Conservation (phyloP, 2,113 vertebrate species). For the Semicossyphus pulcher region DNA sequence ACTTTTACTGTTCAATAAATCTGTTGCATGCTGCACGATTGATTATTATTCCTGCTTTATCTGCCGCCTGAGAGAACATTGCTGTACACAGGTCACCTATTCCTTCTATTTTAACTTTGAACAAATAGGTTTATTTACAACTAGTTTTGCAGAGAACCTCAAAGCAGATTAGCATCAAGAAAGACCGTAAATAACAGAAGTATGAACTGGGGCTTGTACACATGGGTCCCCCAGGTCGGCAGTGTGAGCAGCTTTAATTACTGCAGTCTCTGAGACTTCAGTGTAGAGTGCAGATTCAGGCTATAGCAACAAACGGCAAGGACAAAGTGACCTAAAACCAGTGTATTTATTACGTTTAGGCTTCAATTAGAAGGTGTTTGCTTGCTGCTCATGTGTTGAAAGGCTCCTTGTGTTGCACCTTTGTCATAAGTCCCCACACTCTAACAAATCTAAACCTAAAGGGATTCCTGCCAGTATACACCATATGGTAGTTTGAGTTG, state of each 20-base stretch:
- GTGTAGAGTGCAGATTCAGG: constrained; percentile 6
- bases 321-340: constrained; percentile 11
- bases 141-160: background rate
- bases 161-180: background rate
- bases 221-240: background rate
- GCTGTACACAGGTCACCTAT: background rate
- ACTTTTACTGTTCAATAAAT: no score
- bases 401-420: no score
- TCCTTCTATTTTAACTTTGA: background rate
- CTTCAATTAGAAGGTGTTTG: background rate
- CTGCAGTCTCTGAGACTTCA: background rate
- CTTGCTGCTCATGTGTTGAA: background rate
- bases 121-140: background rate
- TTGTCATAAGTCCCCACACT: no score
- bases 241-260: constrained; percentile 11
- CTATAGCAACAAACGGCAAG: background rate
- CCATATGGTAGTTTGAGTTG: no score
- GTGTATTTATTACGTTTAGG: background rate
- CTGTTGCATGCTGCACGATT: no score
- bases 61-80: background rate
- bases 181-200: background rate
- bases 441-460: no score
- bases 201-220: background rate
- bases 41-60: background rate
- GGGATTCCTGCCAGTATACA: no score